Evolutionary conservation across 1,140 invertebrate genomes (phyloP), one percentile per base, ranked within the genome.

Genomic region (Lucilia sericata): DNA sequence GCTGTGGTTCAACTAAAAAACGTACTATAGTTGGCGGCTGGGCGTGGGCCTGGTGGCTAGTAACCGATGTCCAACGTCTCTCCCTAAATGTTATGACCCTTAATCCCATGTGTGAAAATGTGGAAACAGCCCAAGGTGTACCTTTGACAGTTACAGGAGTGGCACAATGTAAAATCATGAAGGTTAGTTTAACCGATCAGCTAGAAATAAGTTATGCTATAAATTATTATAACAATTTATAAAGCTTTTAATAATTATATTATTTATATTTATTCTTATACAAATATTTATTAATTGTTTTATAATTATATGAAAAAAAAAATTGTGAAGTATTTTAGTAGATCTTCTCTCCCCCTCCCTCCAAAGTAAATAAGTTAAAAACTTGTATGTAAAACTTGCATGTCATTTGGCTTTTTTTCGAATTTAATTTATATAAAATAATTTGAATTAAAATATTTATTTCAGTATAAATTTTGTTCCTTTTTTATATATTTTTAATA

Each of bases 111-210:
- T 99, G 98, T 93, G 97, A 99, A 89, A 96, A 95, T 92, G 98
- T 99, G 75, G 98, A 99, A 92, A 99, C 98, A 0, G 95, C 96
- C 0, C 96, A 98, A 88, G 98, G 98, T 85, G 98, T 99, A 0
- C 98, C 98, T 0, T 92, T 99, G 10, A 98, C 97, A 4, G 98
- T 99, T 0, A 99, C 98, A 0, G 98, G 98, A 0, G 98, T 99
- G 0, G 98, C 98, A 1, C 98, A 99, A 89, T 98, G 97, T 91
- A 99, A 98, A 92, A 97, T 99, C 87, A 99, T 99, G 97, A 98
- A 98, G 91, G 90, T 91, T 89, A 70, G 75, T 84, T 60, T 21
- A n/a, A 42, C 2, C 42, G 7, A 7, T 42, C 34, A 78, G 14
- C 25, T 30, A 76, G 12, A 47, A 17, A 81, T 51, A 30, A 55